Base-by-base conservation (phyloP, 2,113 vertebrate species). In the Heterochromis multidens region DNA sequence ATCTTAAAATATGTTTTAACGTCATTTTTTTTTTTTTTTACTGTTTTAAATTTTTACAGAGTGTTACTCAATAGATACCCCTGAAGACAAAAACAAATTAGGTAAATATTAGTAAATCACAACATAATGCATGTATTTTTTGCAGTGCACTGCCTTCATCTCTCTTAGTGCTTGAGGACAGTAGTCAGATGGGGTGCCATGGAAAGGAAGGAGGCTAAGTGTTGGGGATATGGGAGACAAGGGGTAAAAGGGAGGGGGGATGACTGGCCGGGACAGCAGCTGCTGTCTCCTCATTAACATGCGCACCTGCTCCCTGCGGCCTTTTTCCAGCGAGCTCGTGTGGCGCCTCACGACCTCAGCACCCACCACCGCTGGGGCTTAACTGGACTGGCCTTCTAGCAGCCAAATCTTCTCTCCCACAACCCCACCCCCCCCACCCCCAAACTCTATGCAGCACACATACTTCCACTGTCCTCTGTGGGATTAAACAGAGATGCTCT, bases 231-330 rank as follows among this genome's bases (percentile, higher is more conserved):
- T 21, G 58, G 13, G 60, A 60, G 49, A 37, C 11, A 3, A 80
- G 59, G 7, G 59, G 46, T 9, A 7, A 60, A 2, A 31, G 29
- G 49, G 77, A n/a, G 17, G 72, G 52, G 88, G 91, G 40, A 2
- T 77, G 79, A 79, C 67, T 82, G 79, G 88, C 93, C 90, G 21
- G 89, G 87, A 79, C 94, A 96, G 97, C 97, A 97, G 97, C 97
- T 96, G 95, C 96, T 80, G 35, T 85, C 91, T 94, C 90, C 96
- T 97, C 95, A 96, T 97, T 97, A 97, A 94, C 95, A 97, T 97
- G 96, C 95, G 94, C 98, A 98, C 97, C 98, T 98, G 98, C 97
- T 98, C 96, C 95, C 93, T 77, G 90, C 89, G 87, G 89, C 96
- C 91, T 91, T 92, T 94, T 90, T 92, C 92, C 93, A 94, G 87